Base-by-base conservation (phyloP, 2,797 vertebrate species). In the Takifugu ocellatus region DNA sequence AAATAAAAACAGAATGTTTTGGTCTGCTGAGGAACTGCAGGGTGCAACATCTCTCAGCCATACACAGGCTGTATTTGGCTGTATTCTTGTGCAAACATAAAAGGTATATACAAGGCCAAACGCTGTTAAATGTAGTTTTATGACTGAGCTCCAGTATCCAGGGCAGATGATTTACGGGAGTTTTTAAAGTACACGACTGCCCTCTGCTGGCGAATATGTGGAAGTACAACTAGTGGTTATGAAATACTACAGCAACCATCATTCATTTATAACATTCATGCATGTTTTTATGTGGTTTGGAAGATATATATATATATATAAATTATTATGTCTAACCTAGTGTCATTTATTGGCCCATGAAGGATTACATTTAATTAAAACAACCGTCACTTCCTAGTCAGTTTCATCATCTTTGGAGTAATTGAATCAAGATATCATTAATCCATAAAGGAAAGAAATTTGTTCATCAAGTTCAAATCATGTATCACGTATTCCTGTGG, bases 171-270 rank as follows among this genome's bases (percentile, higher is more conserved):
- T 27, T 27, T 27, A 3, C n/a, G 12, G 3, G n/a, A 15, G 3
- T 15, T 16, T 46, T 21, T 46, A 21, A 8, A 60, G 25, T 39
- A 14, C 63, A 54, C 66, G 51, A 15, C 56, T 74, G 69, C 79
- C 81, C 44, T 59, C 85, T 85, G 43, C 66, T 84, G 83, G 6
- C 25, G 57, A 54, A 1, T 10, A 0, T 0, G 0, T 33, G 49
- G 26, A 78, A 73, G 12, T 21, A 59, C 80, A 69, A 0, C 45
- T 24, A 0, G 2, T 5, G 14, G 0, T 16, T 0, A 26, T 44
- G 12, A 6, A 26, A 27, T 21, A 21, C 7, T 1, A 11, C 25
- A 21, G 17, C 27, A 24, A 56, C 52, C 9, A 6, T 49, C 17
- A 15, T 14, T 17, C n/a, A 7, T 46, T 24, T 10, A 33, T 29